Base-by-base conservation (phyloP, 2,888 invertebrate genomes). In the Exephanes ischioxanthus region DNA sequence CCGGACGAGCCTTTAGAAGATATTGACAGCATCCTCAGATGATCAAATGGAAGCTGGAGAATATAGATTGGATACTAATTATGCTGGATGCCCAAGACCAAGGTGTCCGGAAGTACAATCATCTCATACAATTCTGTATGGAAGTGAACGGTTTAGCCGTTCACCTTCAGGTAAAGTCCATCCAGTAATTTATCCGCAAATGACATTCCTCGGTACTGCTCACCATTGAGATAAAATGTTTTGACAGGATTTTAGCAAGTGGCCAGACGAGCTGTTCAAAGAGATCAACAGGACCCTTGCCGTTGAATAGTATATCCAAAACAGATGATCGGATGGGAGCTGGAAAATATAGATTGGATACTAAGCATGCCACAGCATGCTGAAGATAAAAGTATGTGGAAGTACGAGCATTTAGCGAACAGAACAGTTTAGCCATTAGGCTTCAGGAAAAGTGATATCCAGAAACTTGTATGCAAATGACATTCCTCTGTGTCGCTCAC, bases 61-160 rank as follows among this genome's bases (percentile, higher is more conserved):
- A 99, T 95, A 97, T 99, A 83, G 99, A 99, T 91, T 96, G 97
- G 82, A 99, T 99, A 92, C 95, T 99, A 72, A 98, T 97, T 91
- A 98, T 99, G 95, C 99, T 99, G 2, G 99, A 99, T 90, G 97
- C 98, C 22, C 99, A 99, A 94, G 99, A 99, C 93, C 99, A 99
- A 94, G 99, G 99, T 55, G 99, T 99, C 72, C 99, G 99, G 99
- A 99, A 99, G 95, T 99, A 99, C 94, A 99, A 99, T 95, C 99
- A 99, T 95, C 95, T 26, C 26, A 26, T 26, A 26, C 26, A 26
- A 26, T 26, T 26, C 26, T n/a, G n/a, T 99, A 84, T 96, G 98
- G 99, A 99, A 94, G 94, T 99, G 71, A 99, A 99, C 95, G 99
- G 99, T n/a, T 95, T 99, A 89, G 99, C 99, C 70, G 99, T 99